Evolutionary conservation across 2,113 vertebrate species (phyloP).

Genomic region (Eulemur macaco): DNA sequence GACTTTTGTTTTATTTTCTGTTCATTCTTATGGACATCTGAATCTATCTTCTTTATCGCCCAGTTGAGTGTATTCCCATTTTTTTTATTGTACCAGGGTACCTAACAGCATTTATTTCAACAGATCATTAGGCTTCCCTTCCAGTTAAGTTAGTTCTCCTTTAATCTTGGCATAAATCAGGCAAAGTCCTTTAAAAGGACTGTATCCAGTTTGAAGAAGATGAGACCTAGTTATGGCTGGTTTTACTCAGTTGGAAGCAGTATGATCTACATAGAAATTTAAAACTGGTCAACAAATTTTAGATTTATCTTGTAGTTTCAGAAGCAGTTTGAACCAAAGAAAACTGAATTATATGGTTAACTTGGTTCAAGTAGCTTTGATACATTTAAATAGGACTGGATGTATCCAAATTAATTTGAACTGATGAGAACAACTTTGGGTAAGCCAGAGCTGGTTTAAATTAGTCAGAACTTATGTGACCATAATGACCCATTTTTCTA

Average conservation of each 20-base stretch:
- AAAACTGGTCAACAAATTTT: background rate
- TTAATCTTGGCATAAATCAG: background rate
- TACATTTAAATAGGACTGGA: background rate
- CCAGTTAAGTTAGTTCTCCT: background rate
- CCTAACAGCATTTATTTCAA: background rate
- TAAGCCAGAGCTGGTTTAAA: background rate
- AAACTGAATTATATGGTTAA: background rate
- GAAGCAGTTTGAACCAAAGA: background rate
- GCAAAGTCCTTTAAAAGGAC: background rate
- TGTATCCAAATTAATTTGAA: background rate
- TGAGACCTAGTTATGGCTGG: background rate
- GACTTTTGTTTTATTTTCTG: conserved; percentile 22
- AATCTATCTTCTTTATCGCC: background rate
- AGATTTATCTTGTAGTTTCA: background rate
- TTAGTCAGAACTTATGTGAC: conserved; percentile 1
- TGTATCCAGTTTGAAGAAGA: background rate
- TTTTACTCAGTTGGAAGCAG: background rate
- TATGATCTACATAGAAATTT: background rate
- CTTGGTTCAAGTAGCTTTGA: conserved; percentile 22
- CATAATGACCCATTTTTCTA: background rate
- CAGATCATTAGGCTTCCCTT: background rate
- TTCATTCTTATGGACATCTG: background rate
- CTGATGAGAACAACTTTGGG: background rate
- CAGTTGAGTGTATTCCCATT: background rate
- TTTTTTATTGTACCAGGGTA: background rate